Evolutionary conservation across 2,888 invertebrate genomes (phyloP).

Genomic region (Mycalesis mineus): DNA sequence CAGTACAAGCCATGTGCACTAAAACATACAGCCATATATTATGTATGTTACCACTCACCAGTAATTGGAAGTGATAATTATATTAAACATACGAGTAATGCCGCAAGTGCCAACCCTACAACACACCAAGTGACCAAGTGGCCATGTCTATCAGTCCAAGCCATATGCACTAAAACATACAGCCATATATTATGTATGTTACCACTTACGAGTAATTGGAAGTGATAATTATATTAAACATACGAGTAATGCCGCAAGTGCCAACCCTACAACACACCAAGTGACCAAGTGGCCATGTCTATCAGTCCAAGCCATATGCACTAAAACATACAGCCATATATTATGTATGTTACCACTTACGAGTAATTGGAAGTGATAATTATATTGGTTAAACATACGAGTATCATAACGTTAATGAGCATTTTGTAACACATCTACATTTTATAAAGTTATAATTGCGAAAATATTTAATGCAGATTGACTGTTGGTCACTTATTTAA

Average conservation of each 20-base stretch:
- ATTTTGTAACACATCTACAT: not conserved
- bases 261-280: slow-evolving; percentile 17
- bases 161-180: not conserved
- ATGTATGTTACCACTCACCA: no score
- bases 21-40: no score
- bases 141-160: slow-evolving; percentile 24
- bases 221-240: no score
- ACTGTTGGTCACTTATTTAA: no score
- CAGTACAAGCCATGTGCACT: no score
- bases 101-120: slow-evolving; percentile 10
- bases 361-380: slow-evolving; percentile 2
- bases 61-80: no score
- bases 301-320: slow-evolving; percentile 16
- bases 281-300: slow-evolving; percentile 25
- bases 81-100: no score
- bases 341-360: not conserved
- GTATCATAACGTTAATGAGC: not conserved
- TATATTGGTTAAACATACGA: not conserved
- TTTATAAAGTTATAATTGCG: not conserved
- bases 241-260: not conserved
- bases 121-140: slow-evolving; percentile 21
- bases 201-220: not conserved
- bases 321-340: slow-evolving; percentile 1
- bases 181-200: not conserved
- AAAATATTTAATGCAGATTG: no score